A percentile compares a stretch with the other conserved stretches of the same genome.
Conservation (phyloP, 53 echinoderm and acorn worm genomes). For the Temnopleurus reevesii region DNA sequence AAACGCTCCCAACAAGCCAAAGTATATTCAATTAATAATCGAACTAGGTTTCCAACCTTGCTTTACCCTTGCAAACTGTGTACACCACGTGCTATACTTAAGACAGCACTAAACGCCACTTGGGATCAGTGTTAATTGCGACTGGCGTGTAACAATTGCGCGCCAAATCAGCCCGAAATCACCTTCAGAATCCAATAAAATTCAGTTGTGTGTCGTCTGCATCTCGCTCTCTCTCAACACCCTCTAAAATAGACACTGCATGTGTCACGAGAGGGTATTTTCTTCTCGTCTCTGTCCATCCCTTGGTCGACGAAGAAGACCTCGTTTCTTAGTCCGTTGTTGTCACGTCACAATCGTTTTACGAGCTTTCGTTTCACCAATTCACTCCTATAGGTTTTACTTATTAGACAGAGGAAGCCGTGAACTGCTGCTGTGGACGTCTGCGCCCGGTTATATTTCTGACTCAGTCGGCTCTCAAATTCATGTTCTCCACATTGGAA, state of each 20-base stretch:
- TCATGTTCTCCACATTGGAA: background rate
- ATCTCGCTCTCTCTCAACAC: slow-evolving; percentile 32
- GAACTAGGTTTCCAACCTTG: background rate
- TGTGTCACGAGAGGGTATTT: slow-evolving; percentile 20
- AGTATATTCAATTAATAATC: background rate
- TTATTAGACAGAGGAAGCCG: slow-evolving; percentile 59
- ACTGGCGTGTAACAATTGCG: slow-evolving; percentile 57
- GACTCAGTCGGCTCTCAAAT: background rate
- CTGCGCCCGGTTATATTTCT: background rate
- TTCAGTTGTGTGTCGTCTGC: background rate
- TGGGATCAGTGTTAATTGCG: slow-evolving; percentile 30
- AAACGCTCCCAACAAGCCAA: background rate
- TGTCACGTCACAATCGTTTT: slow-evolving; percentile 59
- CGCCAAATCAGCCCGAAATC: slow-evolving; percentile 46
- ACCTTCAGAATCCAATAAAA: slow-evolving; percentile 60
- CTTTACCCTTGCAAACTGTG: background rate
- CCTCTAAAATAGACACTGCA: slow-evolving; percentile 2
- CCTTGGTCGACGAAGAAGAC: background rate
- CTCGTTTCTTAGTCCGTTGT: slow-evolving; percentile 40
- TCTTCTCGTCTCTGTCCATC: slow-evolving; percentile 20
- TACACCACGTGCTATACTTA: slow-evolving; percentile 32
- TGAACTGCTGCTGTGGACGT: slow-evolving; percentile 24
- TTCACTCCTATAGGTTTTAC: slow-evolving; percentile 40
- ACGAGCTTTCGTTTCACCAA: slow-evolving; percentile 56
- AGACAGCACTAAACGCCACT: slow-evolving; percentile 16